Evolutionary conservation across 2,113 vertebrate species (phyloP).

Genomic region (Microtus pennsylvanicus): DNA sequence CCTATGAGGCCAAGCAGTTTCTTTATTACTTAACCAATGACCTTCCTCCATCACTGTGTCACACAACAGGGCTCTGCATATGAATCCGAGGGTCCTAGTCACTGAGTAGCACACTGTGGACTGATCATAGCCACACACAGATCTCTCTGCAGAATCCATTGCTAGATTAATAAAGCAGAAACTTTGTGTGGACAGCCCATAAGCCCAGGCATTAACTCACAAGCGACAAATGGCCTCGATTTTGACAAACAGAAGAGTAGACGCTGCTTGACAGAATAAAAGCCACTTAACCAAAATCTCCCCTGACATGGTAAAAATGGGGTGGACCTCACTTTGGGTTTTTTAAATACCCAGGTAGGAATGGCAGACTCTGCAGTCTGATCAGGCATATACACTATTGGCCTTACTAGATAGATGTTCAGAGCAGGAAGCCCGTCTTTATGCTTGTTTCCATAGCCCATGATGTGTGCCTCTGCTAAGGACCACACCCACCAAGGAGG

Average conservation of each 20-base stretch:
- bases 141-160: not conserved
- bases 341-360: not conserved
- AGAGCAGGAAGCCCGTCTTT: not conserved
- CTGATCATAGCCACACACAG: not conserved
- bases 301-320: not conserved
- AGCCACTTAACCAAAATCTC: not conserved
- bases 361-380: not conserved
- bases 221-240: not conserved
- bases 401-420: not conserved
- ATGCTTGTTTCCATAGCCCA: not conserved
- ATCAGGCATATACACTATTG: not conserved
- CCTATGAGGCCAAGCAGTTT: too few species aligned
- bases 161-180: not conserved
- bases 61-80: not conserved
- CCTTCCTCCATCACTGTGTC: too few species aligned
- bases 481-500: fast-evolving
- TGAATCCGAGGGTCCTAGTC: not conserved
- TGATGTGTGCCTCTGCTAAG: not conserved
- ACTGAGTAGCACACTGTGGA: too few species aligned
- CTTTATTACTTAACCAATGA: too few species aligned
- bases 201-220: not conserved
- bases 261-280: conserved; percentile 9
- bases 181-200: not conserved
- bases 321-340: not conserved
- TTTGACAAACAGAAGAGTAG: not conserved